A percentile compares a stretch with the other conserved stretches of the same genome.
phyloP scores from a whole-genome alignment of 2,888 invertebrate species.

The Sinotaia quadrata region DNA sequence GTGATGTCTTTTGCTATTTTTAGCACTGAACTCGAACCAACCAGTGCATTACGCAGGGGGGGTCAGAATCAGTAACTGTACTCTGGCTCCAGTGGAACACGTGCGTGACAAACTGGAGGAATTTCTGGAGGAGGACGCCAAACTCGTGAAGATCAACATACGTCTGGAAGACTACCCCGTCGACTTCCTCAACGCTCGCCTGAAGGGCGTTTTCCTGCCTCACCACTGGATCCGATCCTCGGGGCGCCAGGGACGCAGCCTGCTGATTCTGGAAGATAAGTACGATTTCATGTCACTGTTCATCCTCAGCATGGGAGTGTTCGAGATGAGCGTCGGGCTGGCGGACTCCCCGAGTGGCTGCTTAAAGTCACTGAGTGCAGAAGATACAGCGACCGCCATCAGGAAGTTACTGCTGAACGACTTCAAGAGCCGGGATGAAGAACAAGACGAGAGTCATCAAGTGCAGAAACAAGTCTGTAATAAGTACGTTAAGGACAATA shows the following conservation, averaged over 20 bases:
- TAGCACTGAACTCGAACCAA: no score
- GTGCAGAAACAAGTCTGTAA: no score
- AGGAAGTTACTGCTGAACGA: conserved; percentile 50
- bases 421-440: no score
- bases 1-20: no score
- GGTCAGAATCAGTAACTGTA: no score
- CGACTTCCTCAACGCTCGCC: conserved; percentile 9
- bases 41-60: no score
- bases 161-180: conserved; percentile 16
- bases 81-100: neutral
- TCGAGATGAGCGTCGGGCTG: conserved; percentile 6
- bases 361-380: neutral
- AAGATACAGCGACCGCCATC: conserved; percentile 34
- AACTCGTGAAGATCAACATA: conserved; percentile 29
- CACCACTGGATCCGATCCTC: conserved; percentile 29
- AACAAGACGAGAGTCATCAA: no score
- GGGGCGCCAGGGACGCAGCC: conserved; percentile 43
- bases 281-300: no score
- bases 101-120: conserved; percentile 22
- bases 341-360: conserved; percentile 3
- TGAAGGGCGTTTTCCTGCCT: conserved; percentile 18
- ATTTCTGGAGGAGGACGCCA: conserved; percentile 8
- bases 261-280: conserved; percentile 60
- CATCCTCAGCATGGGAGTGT: conserved; percentile 19
- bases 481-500: no score